Percentiles rank a stretch among this genome's conserved stretches.
phyloP scores from a whole-genome alignment of 2,797 vertebrate genomes.

The Cryptoblepharus egeriae region DNA sequence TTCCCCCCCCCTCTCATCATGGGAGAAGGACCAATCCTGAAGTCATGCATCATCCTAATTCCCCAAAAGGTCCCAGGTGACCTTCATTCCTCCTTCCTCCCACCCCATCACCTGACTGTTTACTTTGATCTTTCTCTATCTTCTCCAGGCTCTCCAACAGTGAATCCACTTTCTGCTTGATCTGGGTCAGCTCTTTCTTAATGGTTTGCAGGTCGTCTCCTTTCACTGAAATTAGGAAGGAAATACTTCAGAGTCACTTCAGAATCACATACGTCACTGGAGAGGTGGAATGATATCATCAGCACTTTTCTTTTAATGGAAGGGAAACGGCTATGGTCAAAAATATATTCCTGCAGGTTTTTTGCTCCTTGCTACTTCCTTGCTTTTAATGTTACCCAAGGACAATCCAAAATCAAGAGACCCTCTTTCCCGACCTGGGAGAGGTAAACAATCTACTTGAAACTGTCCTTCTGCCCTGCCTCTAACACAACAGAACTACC shows the following conservation, averaged over 20 bases:
- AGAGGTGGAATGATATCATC: too few relatives aligned
- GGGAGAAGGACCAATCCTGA: too few relatives aligned
- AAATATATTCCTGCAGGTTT: neutral
- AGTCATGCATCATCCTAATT: neutral
- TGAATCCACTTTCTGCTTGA: slow-evolving; percentile 91
- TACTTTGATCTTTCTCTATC: slow-evolving; percentile 89
- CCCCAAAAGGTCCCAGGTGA: too few relatives aligned
- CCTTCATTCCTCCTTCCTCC: neutral
- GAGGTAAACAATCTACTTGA: neutral
- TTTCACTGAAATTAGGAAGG: slow-evolving; percentile 78
- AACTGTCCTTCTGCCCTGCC: neutral
- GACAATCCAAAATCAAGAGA: neutral
- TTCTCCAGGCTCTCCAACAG: slow-evolving; percentile 87
- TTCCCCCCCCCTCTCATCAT: neutral
- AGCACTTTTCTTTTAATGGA: neutral
- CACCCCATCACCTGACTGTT: slow-evolving; percentile 78
- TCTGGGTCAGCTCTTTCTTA: slow-evolving; percentile 89
- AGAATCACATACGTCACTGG: too few relatives aligned
- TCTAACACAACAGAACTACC: neutral
- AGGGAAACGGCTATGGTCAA: too few relatives aligned
- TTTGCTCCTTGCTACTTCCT: neutral
- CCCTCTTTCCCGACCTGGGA: neutral
- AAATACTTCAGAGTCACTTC: neutral
- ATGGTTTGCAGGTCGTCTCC: slow-evolving; percentile 87
- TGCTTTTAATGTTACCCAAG: neutral